These are phyloP conservation scores for Artibeus jamaicensis DNA, from an alignment of 2,797 vertebrate genomes.

Conservation along the genomic window DNA sequence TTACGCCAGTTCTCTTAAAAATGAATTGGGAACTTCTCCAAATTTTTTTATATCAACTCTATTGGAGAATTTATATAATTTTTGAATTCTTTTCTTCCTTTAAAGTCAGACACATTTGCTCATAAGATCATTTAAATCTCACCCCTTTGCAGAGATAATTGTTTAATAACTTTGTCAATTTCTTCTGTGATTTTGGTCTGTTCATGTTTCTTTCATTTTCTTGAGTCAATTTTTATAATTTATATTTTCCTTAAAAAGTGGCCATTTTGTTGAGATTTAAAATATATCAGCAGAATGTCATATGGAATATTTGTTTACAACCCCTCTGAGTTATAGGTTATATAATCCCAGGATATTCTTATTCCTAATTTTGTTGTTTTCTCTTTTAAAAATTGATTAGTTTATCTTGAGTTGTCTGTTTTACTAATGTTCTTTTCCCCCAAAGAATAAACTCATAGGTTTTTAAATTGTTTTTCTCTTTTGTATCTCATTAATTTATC, in stretches of 20 bases:
- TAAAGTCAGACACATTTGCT: not conserved
- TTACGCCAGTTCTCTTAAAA: not conserved
- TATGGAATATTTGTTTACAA: not conserved
- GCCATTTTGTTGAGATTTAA: not conserved
- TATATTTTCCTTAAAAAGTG: not conserved
- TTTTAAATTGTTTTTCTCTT: conserved; percentile 1
- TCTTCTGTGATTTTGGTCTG: not conserved
- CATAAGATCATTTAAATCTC: not conserved
- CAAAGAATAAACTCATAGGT: not conserved
- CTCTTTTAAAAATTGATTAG: not conserved
- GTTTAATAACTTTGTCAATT: not conserved
- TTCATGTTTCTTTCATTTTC: not conserved
- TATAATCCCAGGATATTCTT: not conserved
- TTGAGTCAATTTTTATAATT: conserved; percentile 11
- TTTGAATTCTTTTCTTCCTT: not conserved
- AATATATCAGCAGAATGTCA: not conserved
- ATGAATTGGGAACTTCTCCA: not conserved
- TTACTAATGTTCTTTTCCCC: not conserved
- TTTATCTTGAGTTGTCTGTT: not conserved
- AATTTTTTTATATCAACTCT: not conserved
- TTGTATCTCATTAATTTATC: conserved; percentile 6
- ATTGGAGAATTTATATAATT: not conserved
- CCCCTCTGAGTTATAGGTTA: not conserved
- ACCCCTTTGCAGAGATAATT: not conserved
- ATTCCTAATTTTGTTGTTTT: not conserved